Evolutionary conservation across 2,113 vertebrate species (phyloP).

Genomic region (Chloropsis cyanopogon): DNA sequence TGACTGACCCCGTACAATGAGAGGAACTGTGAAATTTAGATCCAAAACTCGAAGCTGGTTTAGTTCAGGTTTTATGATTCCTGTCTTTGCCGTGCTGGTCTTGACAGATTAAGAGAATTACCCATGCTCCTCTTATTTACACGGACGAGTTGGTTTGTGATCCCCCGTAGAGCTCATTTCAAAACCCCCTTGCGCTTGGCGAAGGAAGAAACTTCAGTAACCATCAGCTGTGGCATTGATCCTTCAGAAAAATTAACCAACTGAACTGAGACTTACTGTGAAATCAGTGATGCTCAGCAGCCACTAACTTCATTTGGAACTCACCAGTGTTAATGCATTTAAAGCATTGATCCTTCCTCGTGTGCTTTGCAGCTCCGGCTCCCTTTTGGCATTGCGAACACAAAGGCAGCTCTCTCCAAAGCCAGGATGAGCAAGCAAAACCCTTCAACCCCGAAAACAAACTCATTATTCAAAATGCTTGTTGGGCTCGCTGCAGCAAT

Average conservation of each 20-base stretch:
- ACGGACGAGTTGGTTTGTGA: conserved; percentile 34
- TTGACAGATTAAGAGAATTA: conserved; percentile 59
- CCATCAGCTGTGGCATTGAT: conserved; percentile 67
- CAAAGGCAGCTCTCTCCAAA: conserved; percentile 35
- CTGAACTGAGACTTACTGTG: conserved; percentile 54
- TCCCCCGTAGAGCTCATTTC: conserved; percentile 38
- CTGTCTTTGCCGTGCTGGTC: conserved; percentile 15
- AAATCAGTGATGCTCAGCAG: conserved; percentile 63
- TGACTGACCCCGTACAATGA: background rate
- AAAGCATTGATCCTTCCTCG: conserved; percentile 56
- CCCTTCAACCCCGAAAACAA: conserved; percentile 36
- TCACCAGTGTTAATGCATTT: conserved; percentile 62
- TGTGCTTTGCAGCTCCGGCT: conserved; percentile 25
- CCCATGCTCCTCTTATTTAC: conserved; percentile 49
- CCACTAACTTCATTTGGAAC: conserved; percentile 63
- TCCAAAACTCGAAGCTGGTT: background rate
- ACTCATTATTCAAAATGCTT: conserved; percentile 61
- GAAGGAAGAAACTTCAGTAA: conserved; percentile 58
- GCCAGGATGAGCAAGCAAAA: conserved; percentile 52
- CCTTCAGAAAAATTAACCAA: conserved; percentile 63
- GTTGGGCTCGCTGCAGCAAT: background rate
- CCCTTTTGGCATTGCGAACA: conserved; percentile 16
- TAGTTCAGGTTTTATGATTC: conserved; percentile 42
- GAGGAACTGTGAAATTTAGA: conserved; percentile 16
- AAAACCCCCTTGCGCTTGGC: background rate